Conservation (phyloP, 2,113 vertebrate genomes). For the Lipotes vexillifer region DNA sequence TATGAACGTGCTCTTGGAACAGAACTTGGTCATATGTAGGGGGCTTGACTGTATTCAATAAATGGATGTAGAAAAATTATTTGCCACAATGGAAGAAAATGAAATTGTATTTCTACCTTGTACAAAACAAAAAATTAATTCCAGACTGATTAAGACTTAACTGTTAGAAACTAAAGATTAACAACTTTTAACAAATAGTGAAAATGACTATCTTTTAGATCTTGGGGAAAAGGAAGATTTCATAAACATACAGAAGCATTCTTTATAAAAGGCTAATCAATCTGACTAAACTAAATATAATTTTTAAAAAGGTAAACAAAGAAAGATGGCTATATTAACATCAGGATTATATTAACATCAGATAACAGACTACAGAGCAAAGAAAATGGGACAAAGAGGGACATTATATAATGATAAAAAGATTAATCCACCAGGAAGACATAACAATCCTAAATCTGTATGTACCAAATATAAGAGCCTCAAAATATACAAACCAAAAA, state of each 20-base stretch:
- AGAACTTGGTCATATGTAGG: too few relatives aligned
- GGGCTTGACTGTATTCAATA: not conserved
- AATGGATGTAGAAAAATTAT: not conserved
- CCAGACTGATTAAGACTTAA: not conserved
- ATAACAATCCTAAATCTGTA: not conserved
- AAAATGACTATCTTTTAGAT: not conserved
- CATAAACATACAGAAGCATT: not conserved
- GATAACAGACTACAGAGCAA: not conserved
- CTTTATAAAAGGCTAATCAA: not conserved
- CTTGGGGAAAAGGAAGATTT: not conserved
- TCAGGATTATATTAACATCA: not conserved
- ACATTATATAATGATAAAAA: not conserved
- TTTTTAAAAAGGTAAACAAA: not conserved
- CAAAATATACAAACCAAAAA: not conserved
- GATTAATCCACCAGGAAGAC: not conserved
- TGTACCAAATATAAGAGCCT: not conserved
- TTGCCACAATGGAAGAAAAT: not conserved
- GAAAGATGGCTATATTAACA: not conserved
- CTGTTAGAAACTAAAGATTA: not conserved
- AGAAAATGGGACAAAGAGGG: not conserved
- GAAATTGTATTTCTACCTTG: not conserved
- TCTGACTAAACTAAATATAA: not conserved
- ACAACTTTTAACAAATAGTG: not conserved
- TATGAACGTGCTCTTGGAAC: too few relatives aligned
- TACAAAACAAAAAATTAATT: not conserved